phyloP scores from a whole-genome alignment of 1,140 invertebrate genomes.

The Meloidogyne hapla region DNA sequence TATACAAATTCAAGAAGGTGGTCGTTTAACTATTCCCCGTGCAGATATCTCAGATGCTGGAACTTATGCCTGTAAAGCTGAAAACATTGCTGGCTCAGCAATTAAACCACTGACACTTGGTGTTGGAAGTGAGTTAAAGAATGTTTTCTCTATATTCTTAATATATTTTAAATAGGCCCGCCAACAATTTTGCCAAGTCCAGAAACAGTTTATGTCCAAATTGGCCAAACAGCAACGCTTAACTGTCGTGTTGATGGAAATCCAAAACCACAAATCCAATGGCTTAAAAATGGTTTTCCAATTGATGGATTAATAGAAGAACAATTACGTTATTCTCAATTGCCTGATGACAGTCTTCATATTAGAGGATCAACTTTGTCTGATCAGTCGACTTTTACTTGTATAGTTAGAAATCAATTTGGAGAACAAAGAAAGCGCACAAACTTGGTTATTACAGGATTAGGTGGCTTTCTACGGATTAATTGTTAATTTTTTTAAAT shows the following conservation, averaged over 20 bases:
- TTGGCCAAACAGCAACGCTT: constrained; percentile 64
- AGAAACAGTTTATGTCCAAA: constrained; percentile 62
- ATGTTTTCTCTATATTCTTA: neutral
- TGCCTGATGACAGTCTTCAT: constrained; percentile 53
- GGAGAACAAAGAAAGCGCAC: constrained; percentile 64
- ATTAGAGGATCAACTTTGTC: constrained; percentile 50
- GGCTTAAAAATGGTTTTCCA: constrained; percentile 57
- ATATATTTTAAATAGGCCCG: constrained; percentile 56
- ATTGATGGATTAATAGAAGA: constrained; percentile 40
- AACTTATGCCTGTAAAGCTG: constrained; percentile 66
- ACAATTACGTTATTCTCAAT: constrained; percentile 45
- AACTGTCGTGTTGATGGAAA: constrained; percentile 62
- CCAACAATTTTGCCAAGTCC: constrained; percentile 64
- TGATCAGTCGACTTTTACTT: constrained; percentile 64
- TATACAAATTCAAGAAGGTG: constrained; percentile 35
- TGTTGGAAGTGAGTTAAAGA: constrained; percentile 65
- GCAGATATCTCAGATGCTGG: constrained; percentile 62
- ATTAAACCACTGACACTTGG: constrained; percentile 61
- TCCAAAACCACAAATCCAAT: constrained; percentile 62
- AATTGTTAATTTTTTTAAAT: neutral
- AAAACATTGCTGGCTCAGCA: constrained; percentile 66
- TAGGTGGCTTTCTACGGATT: constrained; percentile 57
- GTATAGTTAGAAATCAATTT: constrained; percentile 66
- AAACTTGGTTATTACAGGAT: constrained; percentile 66
- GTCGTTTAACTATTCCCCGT: constrained; percentile 40